Base-by-base conservation (phyloP, 2,113 vertebrate species). In the Saguinus imperator region DNA sequence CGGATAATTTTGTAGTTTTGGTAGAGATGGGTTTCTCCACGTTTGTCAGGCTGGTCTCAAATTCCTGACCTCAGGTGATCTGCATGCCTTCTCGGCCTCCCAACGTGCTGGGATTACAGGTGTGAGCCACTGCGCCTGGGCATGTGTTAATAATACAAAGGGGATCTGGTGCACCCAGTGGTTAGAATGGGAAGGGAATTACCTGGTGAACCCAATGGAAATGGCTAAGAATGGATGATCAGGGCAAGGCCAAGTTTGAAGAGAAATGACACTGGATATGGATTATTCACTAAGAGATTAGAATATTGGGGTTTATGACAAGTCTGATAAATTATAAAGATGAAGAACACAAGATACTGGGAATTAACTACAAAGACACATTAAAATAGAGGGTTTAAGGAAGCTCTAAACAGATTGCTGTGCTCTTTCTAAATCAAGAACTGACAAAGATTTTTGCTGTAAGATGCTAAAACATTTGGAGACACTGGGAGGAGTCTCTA, bases 11-110 rank as follows among this genome's bases (percentile, higher is more conserved):
- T 52, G 1, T 52, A 52, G 17, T 52, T 52, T 52, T 52, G 17
- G 16, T 52, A 52, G 52, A 52, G 52, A 52, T 2, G 5, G 45
- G 50, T 52, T 52, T 52, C 50, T 17, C 50, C 50, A 52, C 17
- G 16, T 52, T 17, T 1, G 50, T 17, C 16, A 17, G 50, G 50
- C 50, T 52, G 50, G 50, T 52, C 16, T 52, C 16, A 1, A 52
- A 52, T 17, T 52, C 50, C 50, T 52, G 50, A 52, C 16, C 50
- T 17, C 16, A 52, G 4, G 50, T 52, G 16, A 52, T 52, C 50
- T 17, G 16, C 50, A 14, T 1, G 1, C 3, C 3, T n/a, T n/a
- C n/a, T 52, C 1, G 4, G 50, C 50, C 50, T 52, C 50, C 50
- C 50, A 52, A 52, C 17, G 50, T 52, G 16, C 14, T 52, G 16